Base-by-base conservation (phyloP, 2,888 invertebrate species). In the Tortrix viridana region DNA sequence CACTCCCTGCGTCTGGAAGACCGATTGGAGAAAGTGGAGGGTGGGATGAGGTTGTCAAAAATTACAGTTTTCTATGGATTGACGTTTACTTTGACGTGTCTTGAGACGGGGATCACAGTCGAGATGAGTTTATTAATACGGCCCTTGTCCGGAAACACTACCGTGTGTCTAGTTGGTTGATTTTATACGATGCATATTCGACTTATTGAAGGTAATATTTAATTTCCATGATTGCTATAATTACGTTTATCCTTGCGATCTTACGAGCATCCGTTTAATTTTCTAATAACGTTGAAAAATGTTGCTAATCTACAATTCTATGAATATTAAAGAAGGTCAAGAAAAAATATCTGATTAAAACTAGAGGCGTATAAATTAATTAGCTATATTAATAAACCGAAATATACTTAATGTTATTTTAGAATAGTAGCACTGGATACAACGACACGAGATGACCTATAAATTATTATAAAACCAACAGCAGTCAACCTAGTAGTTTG, bases 221-320 rank as follows among this genome's bases (percentile, higher is more conserved):
- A n/a, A n/a, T n/a, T n/a, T n/a, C n/a, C 16, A 49, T 49, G 12
- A 49, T 18, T 49, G 32, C 32, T 32, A 32, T 32, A 32, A 32
- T 32, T 32, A 32, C 2, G 32, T 32, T 32, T 32, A 32, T 32
- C 32, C 32, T 32, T 12, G 32, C 32, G 32, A 48, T 48, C 32
- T 26, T 32, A 49, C 18, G 20, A 44, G 22, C 43, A 55, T 55
- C 49, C 55, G 48, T n/a, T 61, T 26, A 37, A 50, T 26, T 18
- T 32, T 32, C 32, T 59, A 59, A 59, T 49, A 49, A 49, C 61
- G 37, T 37, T 37, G 23, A 55, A 55, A 60, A 49, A 61, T 55
- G 48, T 32, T 50, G 61, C 55, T 55, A 55, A 55, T 49, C 54
- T 55, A 61, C 49, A 55, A 55, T 43, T 55, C 49, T 61, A 55